Percentiles rank a stretch among this genome's conserved stretches.
These are phyloP conservation scores for Idaea aversata DNA, from an alignment of 2,888 invertebrate genomes.

Conservation along the genomic window DNA sequence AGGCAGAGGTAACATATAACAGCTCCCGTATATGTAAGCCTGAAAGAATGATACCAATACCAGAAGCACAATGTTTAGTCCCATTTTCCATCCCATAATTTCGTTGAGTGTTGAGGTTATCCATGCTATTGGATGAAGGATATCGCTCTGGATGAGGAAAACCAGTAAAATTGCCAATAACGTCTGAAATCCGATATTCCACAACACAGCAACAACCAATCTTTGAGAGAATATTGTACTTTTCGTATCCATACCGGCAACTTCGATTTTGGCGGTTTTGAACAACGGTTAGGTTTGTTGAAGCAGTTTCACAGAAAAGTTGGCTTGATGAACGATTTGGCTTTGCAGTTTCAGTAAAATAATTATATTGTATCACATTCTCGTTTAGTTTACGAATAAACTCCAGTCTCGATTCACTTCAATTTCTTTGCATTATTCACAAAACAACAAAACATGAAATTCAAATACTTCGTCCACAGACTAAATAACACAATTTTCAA, in stretches of 20 bases:
- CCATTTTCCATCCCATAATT: slow-evolving; percentile 82
- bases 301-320: background rate
- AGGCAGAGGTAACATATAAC: slow-evolving; percentile 81
- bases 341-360: too few species aligned
- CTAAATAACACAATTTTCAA: too few species aligned
- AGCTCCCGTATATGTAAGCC: slow-evolving; percentile 86
- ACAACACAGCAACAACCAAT: slow-evolving; percentile 80
- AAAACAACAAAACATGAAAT: too few species aligned
- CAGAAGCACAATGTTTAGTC: slow-evolving; percentile 83
- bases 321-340: background rate
- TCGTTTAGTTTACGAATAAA: too few species aligned
- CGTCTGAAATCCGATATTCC: slow-evolving; percentile 81
- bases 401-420: too few species aligned
- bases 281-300: background rate
- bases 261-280: background rate
- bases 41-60: slow-evolving; percentile 83
- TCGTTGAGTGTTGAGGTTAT: slow-evolving; percentile 80
- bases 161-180: slow-evolving; percentile 72
- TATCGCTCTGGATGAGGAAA: slow-evolving; percentile 81
- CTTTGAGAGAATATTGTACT: slow-evolving; percentile 81
- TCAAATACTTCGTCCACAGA: too few species aligned
- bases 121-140: slow-evolving; percentile 84
- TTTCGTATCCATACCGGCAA: slow-evolving; percentile 59
- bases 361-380: too few species aligned
- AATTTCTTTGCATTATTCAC: too few species aligned